A percentile compares a stretch with the other conserved stretches of the same genome.
These are phyloP conservation scores for Napeogenes sylphis DNA, from an alignment of 2,888 invertebrate genomes.

Conservation along the genomic window DNA sequence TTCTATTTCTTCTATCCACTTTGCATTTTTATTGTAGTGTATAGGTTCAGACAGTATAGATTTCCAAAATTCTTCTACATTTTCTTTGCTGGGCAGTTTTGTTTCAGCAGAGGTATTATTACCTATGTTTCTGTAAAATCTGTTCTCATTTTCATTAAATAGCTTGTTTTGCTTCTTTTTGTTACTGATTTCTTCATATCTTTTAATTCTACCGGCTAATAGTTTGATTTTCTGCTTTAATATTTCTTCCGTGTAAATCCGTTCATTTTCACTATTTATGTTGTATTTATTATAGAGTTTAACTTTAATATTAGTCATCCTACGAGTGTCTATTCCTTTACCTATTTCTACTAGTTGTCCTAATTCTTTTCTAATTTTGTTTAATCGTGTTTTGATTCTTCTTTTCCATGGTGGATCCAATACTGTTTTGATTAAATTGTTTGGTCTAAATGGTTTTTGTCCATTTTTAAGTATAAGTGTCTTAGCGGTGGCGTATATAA, in stretches of 20 bases:
- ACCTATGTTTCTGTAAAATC: slow-evolving; percentile 1
- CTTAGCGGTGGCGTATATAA: too few relatives aligned
- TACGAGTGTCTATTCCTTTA: background rate
- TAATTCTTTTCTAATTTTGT: background rate
- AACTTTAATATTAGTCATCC: slow-evolving; percentile 8
- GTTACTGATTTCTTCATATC: slow-evolving; percentile 10
- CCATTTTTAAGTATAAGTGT: too few relatives aligned
- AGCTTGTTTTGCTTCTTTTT: too few relatives aligned
- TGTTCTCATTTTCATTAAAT: too few relatives aligned
- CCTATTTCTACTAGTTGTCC: background rate
- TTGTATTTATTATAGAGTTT: slow-evolving; percentile 11
- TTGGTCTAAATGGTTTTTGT: too few relatives aligned
- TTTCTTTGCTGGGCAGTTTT: background rate
- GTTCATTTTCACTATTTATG: slow-evolving; percentile 7
- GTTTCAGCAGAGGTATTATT: background rate
- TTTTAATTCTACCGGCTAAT: slow-evolving; percentile 17
- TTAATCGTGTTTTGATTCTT: too few relatives aligned
- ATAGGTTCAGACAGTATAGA: background rate
- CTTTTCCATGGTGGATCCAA: too few relatives aligned
- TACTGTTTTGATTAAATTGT: too few relatives aligned
- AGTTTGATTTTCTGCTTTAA: slow-evolving; percentile 21
- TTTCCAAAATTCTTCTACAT: background rate
- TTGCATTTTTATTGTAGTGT: slow-evolving; percentile 11
- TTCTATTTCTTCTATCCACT: slow-evolving; percentile 14
- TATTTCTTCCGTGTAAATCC: slow-evolving; percentile 10